phyloP scores from a whole-genome alignment of 1,140 invertebrate genomes.

The Caenorhabditis tropicalis region DNA sequence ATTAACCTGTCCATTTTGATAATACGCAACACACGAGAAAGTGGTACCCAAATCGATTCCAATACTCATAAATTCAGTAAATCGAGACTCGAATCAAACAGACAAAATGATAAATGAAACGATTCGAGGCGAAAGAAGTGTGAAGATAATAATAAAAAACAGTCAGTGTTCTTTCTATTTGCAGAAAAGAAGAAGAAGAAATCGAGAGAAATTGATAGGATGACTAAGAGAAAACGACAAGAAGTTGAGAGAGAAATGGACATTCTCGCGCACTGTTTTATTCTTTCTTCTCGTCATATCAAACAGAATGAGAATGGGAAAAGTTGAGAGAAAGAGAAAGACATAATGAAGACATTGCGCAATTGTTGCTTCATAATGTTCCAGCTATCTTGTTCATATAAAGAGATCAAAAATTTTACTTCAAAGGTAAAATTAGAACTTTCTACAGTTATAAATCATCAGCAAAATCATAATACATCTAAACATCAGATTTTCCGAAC shows the following conservation, averaged over 20 bases:
- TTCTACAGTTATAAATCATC: not conserved
- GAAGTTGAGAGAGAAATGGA: not conserved
- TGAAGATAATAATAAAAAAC: not conserved
- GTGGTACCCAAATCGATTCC: constrained; percentile 30
- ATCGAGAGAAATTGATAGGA: not conserved
- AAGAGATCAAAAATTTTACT: not conserved
- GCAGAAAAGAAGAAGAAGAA: not conserved
- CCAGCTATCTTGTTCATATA: too few species aligned
- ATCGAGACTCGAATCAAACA: not conserved
- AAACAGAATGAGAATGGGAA: not conserved
- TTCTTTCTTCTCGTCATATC: constrained; percentile 14
- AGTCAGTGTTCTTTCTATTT: not conserved
- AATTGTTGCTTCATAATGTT: too few species aligned
- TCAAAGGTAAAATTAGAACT: not conserved
- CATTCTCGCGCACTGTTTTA: not conserved
- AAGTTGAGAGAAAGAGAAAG: not conserved
- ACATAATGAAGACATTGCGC: not conserved
- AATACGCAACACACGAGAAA: constrained; percentile 15
- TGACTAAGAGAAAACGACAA: constrained; percentile 11
- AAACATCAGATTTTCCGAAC: constrained; percentile 53
- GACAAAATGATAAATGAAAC: too few species aligned
- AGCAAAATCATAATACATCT: not conserved
- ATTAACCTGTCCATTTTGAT: constrained; percentile 12
- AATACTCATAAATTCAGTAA: not conserved
- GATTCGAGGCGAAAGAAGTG: not conserved